phyloP scores from a whole-genome alignment of 2,113 vertebrate genomes.

The Gobio gobio region DNA sequence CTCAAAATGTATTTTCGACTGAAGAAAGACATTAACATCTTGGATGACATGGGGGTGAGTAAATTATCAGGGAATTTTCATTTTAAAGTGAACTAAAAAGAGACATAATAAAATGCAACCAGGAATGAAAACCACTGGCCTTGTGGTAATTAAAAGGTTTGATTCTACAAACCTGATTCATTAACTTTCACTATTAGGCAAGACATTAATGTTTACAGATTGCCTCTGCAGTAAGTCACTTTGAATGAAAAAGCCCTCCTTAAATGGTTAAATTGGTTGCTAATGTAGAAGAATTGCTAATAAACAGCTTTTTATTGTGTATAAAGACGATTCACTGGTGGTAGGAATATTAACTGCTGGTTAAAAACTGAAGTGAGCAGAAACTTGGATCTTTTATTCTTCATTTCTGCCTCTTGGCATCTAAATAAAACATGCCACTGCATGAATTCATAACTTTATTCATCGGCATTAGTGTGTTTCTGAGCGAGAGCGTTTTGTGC shows the following conservation, averaged over 20 bases:
- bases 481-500: slow-evolving; percentile 32
- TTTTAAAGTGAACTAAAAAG: no score
- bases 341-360: slow-evolving; percentile 14
- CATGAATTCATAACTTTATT: slow-evolving; percentile 37
- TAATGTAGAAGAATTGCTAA: neutral
- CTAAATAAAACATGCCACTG: slow-evolving; percentile 12
- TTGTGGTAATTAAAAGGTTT: neutral
- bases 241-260: neutral
- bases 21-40: no score
- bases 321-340: slow-evolving; percentile 14
- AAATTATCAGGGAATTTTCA: no score
- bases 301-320: slow-evolving; percentile 13
- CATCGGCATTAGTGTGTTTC: slow-evolving; percentile 33
- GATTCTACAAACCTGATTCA: neutral
- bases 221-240: neutral
- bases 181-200: neutral
- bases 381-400: slow-evolving; percentile 23
- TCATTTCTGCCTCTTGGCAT: slow-evolving; percentile 23
- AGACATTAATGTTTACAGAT: neutral
- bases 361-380: slow-evolving; percentile 22
- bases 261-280: neutral
- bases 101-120: no score
- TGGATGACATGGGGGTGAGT: no score
- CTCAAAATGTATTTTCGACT: no score
- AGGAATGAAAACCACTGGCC: neutral